These are phyloP conservation scores for Oophaga sylvatica DNA, from an alignment of 2,797 vertebrate genomes.

Conservation along the genomic window DNA sequence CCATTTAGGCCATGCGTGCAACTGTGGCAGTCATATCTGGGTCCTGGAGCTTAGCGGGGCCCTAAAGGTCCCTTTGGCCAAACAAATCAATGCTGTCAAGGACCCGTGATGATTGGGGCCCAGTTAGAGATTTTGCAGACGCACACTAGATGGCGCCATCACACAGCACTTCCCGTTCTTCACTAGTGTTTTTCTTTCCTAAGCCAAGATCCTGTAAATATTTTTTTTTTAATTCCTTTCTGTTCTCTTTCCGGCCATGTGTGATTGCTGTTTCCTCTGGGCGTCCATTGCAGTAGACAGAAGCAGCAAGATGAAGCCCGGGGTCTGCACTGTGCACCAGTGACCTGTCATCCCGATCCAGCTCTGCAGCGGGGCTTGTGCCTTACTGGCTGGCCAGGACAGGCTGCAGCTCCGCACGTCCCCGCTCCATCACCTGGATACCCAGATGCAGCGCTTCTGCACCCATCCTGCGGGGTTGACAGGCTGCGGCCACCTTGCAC, in stretches of 20 bases:
- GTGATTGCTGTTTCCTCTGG: constrained; percentile 75
- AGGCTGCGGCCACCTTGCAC: background rate
- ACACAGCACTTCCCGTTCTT: background rate
- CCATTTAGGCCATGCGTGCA: too few relatives aligned
- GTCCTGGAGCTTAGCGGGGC: too few relatives aligned
- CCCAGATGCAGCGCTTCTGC: too few relatives aligned
- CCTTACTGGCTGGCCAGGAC: background rate
- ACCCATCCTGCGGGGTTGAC: background rate
- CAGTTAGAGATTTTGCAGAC: too few relatives aligned
- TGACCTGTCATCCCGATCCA: background rate
- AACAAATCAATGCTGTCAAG: too few relatives aligned
- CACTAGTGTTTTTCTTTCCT: constrained; percentile 36
- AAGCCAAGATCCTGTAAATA: constrained; percentile 62
- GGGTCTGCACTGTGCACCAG: background rate
- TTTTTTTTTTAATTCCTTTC: constrained; percentile 64
- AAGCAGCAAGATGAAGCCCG: constrained; percentile 11
- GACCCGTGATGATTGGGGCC: background rate
- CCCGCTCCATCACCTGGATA: background rate
- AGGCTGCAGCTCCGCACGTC: background rate
- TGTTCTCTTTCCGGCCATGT: constrained; percentile 81
- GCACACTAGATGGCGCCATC: constrained; percentile 67
- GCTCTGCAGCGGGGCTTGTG: background rate
- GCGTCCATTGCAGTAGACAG: constrained; percentile 68
- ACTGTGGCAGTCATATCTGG: too few relatives aligned
- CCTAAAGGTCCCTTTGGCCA: too few relatives aligned